Evolutionary conservation across 2,797 vertebrate genomes (phyloP).

Genomic region (Balearica regulorum): DNA sequence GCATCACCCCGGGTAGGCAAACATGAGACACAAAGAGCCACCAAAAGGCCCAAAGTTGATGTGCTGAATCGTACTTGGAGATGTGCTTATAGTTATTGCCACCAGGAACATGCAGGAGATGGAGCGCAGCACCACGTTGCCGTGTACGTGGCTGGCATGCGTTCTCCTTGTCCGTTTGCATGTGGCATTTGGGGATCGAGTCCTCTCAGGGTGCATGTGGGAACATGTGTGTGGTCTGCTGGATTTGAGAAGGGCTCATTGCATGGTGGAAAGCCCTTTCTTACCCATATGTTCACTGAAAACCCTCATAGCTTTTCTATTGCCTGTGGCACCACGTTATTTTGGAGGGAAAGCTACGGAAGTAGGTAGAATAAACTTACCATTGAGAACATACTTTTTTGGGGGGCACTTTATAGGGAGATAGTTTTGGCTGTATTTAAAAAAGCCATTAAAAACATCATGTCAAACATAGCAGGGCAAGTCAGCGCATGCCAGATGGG

Average conservation of each 20-base stretch:
- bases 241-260: background rate
- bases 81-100: background rate
- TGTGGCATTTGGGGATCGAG: background rate
- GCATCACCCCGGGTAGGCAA: background rate
- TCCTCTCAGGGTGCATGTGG: background rate
- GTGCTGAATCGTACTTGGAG: accelerated
- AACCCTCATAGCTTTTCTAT: background rate
- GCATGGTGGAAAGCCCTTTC: background rate
- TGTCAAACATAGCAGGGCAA: background rate
- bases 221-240: accelerated
- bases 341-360: background rate
- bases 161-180: accelerated
- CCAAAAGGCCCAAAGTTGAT: accelerated
- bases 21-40: background rate
- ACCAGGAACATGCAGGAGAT: background rate
- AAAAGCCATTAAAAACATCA: background rate
- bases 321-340: background rate
- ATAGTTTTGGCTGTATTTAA: background rate
- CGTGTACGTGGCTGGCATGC: background rate
- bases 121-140: accelerated
- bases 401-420: background rate
- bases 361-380: background rate
- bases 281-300: background rate
- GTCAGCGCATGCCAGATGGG: background rate
- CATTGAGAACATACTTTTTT: accelerated